These are phyloP conservation scores for Drosophila trapezifrons DNA, from an alignment of 1,140 invertebrate genomes.

Conservation along the genomic window DNA sequence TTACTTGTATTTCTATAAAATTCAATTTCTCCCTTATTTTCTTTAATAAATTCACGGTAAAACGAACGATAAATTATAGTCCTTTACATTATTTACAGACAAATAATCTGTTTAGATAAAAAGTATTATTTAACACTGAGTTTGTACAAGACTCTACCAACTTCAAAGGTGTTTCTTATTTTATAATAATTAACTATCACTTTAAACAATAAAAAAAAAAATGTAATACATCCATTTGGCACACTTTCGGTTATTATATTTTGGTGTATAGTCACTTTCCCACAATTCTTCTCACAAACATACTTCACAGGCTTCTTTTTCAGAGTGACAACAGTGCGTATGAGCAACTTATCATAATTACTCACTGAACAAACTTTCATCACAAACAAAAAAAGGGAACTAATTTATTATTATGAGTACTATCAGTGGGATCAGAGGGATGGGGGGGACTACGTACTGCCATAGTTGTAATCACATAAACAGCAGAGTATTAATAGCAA, in stretches of 20 bases:
- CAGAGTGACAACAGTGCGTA: constrained; percentile 4
- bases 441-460: constrained; percentile 69
- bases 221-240: not conserved
- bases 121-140: too few relatives aligned
- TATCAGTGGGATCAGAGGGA: too few relatives aligned
- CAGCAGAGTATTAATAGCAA: constrained; percentile 74
- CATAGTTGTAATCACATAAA: constrained; percentile 79
- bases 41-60: not conserved
- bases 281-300: not conserved
- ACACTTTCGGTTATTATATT: not conserved
- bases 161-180: too few relatives aligned
- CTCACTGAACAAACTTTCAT: constrained; percentile 13
- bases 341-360: not conserved
- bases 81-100: too few relatives aligned
- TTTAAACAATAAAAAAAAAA: not conserved
- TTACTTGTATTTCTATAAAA: not conserved
- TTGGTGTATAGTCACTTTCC: not conserved
- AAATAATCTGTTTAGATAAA: too few relatives aligned
- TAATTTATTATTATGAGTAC: too few relatives aligned
- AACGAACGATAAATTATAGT: not conserved
- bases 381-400: constrained; percentile 33
- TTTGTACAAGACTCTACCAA: not conserved
- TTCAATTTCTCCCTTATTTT: not conserved
- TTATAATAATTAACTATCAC: not conserved
- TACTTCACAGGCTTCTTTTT: not conserved